Evolutionary conservation across 2,113 vertebrate genomes (phyloP).

Genomic region (Python bivittatus): DNA sequence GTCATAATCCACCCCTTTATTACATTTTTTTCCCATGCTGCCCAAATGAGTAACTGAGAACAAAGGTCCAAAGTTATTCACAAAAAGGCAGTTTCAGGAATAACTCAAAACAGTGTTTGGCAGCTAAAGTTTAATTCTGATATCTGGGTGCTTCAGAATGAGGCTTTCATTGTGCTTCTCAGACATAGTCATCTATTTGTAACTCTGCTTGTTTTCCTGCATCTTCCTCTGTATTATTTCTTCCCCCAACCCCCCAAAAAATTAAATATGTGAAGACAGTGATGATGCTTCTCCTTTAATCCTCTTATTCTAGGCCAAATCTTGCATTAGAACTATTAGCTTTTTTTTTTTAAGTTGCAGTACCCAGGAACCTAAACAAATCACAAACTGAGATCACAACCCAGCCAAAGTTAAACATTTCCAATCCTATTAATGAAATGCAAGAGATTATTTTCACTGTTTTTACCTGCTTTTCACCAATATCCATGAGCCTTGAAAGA

Average conservation of each 20-base stretch:
- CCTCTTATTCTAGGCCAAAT: neutral
- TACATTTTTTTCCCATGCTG: neutral
- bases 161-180: neutral
- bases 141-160: neutral
- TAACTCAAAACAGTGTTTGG: neutral
- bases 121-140: neutral
- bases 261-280: neutral
- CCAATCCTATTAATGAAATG: neutral
- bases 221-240: neutral
- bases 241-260: neutral
- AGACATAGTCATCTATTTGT: neutral
- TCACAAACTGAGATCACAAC: neutral
- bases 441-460: neutral
- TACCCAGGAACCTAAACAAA: neutral
- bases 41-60: rapidly evolving
- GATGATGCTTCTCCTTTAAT: neutral
- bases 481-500: neutral
- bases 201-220: neutral
- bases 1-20: neutral
- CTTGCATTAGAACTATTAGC: neutral
- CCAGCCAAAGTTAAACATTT: neutral
- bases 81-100: neutral
- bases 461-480: neutral
- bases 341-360: neutral
- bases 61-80: neutral